Percentiles rank a stretch among this genome's conserved stretches.
These are phyloP conservation scores for Cryptocheilus praepositus DNA, from an alignment of 2,888 invertebrate genomes.

Conservation along the genomic window DNA sequence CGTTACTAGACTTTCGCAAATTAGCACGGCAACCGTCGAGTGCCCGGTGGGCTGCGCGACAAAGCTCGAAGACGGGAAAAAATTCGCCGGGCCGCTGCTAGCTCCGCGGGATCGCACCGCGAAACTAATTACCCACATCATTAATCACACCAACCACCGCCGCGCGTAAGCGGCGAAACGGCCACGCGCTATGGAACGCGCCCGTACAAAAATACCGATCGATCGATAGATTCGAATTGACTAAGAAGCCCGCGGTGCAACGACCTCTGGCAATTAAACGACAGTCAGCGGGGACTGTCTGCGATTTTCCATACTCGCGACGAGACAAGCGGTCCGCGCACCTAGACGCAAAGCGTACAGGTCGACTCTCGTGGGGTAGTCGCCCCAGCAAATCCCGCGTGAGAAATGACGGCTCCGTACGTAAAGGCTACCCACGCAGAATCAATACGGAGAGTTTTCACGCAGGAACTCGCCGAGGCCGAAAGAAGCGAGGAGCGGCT, in stretches of 20 bases:
- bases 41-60: too few species aligned
- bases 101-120: too few species aligned
- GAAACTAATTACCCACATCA: not conserved
- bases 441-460: slow-evolving; percentile 18
- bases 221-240: not conserved
- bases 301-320: slow-evolving; percentile 11
- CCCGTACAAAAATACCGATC: not conserved
- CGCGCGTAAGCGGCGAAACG: too few species aligned
- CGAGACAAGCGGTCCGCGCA: not conserved
- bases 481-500: not conserved
- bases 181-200: not conserved
- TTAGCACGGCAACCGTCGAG: too few species aligned
- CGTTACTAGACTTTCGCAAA: too few species aligned
- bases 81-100: too few species aligned
- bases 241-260: not conserved
- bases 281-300: not conserved
- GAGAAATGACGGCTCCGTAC: slow-evolving; percentile 23
- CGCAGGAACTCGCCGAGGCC: not conserved
- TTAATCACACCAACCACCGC: not conserved
- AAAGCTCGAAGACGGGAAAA: too few species aligned
- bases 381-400: slow-evolving; percentile 24
- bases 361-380: slow-evolving; percentile 17
- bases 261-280: too few species aligned
- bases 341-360: not conserved
- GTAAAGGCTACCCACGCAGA: slow-evolving; percentile 16